Evolutionary conservation across 2,888 invertebrate species (phyloP), one percentile per base, ranked within the genome.

Genomic region (Anthrax anthrax): DNA sequence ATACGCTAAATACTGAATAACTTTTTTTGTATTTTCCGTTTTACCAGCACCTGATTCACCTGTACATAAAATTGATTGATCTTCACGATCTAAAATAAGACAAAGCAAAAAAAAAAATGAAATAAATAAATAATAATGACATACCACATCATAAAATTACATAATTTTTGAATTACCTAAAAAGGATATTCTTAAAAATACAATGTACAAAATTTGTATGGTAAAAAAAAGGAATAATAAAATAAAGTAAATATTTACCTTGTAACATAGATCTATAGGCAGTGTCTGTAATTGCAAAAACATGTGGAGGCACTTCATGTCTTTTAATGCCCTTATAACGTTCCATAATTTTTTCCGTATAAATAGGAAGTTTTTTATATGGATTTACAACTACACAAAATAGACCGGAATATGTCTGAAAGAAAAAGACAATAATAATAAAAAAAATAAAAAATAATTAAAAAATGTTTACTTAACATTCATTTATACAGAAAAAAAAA

Each of bases 11-110:
- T 98, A 99, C 75, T 99, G 98, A 65, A 99, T 99, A 46, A 99
- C 98, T 77, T 98, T 98, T 75, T 99, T 98, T 50, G 98, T 99
- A 72, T 99, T 99, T 70, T 99, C 98, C 43, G 98, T 99, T 75
- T 98, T 98, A 56, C 98, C 98, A 57, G 98, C 98, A 58, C 98
- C 98, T n/a, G 97, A 98, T 72, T 98, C 98, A 59, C 98, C 98
- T 60, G 98, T 98, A 75, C 97, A 98, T 55, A 98, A 76, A 66
- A 98, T 98, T 43, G 96, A 95, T 74, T 98, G 98, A 73, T 98
- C 97, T 74, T 98, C 98, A 49, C 97, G 85, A 74, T 98, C 97
- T 97, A 71, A 4, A 51, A 80, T 23, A 23, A 23, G 4, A 6
- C 29, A 29, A 6, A 19, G 3, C 3, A 12, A 29, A 29, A 29